Evolutionary conservation across 2,888 invertebrate genomes (phyloP).

Genomic region (Acrocyrtus sp.): DNA sequence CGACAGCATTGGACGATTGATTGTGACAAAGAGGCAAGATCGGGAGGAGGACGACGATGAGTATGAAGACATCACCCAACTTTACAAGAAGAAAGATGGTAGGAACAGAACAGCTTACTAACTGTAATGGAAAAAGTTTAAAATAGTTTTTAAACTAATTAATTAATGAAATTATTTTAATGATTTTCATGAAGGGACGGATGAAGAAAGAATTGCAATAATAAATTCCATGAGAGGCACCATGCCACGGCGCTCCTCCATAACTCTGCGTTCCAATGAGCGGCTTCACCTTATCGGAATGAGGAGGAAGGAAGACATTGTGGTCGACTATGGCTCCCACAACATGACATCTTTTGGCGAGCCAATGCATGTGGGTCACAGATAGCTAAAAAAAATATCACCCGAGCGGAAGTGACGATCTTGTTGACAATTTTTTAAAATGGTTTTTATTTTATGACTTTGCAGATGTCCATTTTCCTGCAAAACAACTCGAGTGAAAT

Average conservation of each 20-base stretch:
- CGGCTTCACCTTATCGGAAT: conserved; percentile 13
- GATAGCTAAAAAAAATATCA: conserved; percentile 65
- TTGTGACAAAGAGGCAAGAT: conserved; percentile 75
- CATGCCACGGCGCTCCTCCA: conserved; percentile 73
- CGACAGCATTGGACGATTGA: conserved; percentile 75
- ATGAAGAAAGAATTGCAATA: conserved; percentile 75
- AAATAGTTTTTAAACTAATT: conserved; percentile 3
- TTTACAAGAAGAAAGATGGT: conserved; percentile 73
- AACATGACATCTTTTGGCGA: conserved; percentile 75
- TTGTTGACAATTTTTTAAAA: conserved; percentile 2
- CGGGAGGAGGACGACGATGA: conserved; percentile 76
- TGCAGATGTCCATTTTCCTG: conserved; percentile 57
- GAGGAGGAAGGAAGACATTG: conserved; percentile 73
- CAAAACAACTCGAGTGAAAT: conserved; percentile 74
- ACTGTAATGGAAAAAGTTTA: not conserved
- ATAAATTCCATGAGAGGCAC: conserved; percentile 74
- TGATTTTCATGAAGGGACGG: too few relatives aligned
- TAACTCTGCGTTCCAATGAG: conserved; percentile 66
- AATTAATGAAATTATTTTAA: too few relatives aligned
- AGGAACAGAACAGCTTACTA: not conserved
- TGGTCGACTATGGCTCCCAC: conserved; percentile 68
- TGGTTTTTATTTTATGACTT: not conserved
- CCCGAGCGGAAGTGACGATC: too few relatives aligned
- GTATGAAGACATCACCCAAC: conserved; percentile 74
- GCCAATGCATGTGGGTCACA: conserved; percentile 74